Base-by-base conservation (phyloP, 2,113 vertebrate species). In the Oncorhynchus clarkii region DNA sequence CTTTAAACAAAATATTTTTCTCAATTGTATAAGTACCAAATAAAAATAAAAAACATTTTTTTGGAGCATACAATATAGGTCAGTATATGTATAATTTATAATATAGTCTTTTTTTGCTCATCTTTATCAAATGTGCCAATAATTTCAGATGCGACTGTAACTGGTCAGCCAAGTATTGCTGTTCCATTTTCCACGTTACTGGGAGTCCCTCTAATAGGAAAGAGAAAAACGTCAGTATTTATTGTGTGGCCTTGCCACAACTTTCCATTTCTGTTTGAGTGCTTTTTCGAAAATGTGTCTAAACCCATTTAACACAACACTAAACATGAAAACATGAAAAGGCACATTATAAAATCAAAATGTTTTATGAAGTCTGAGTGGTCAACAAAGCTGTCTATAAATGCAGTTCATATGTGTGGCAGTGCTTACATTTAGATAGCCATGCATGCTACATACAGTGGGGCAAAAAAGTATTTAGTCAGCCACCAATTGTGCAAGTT, bases 341-440 rank as follows among this genome's bases (percentile, higher is more conserved):
- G 71, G 62, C 9, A 45, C 39, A 45, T 45, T 45, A 34, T 82
- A 34, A 29, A 66, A 66, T 74, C 1, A 1, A 8, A 39, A 59
- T 54, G 80, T 80, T 81, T 78, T 83, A 76, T 75, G 78, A 54
- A 60, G 67, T 85, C 64, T 83, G 67, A 81, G 78, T 0, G 76
- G 78, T 85, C 67, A 68, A 76, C 70, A 62, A 79, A 85, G 78
- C 72, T 75, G 83, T 81, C 70, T 73, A 24, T 71, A 24, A 9
- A 81, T 87, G 82, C 86, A 80, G 77, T 77, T 84, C 67, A 68
- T 80, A 72, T 78, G 83, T 88, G 85, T 66, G 87, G 89, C 82
- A 80, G 77, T 62, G 84, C 72, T 82, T 84, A 74, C 67, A 87
- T 90, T 87, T 86, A 90, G 84, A 90, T 72, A 80, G 79, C 70